Percentiles rank a stretch among this genome's conserved stretches.
Evolutionary conservation across 2,888 invertebrate genomes (phyloP).

Genomic region (Phalangium opilio): DNA sequence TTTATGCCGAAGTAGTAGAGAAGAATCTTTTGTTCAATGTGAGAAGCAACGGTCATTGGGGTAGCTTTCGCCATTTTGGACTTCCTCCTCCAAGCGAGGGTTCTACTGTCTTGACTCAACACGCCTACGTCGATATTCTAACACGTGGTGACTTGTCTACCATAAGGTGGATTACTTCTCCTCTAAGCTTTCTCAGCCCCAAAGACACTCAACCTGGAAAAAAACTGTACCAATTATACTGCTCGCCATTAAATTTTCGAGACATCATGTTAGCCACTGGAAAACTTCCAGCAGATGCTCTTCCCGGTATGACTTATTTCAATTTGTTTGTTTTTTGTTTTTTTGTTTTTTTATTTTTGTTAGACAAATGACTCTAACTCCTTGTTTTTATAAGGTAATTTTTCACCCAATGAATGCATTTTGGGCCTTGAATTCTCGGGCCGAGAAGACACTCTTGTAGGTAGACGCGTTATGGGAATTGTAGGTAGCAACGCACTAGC

Average conservation of each 20-base stretch:
- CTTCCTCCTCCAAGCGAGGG: no score
- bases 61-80: slow-evolving; percentile 32
- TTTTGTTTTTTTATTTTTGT: no score
- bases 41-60: slow-evolving; percentile 35
- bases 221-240: slow-evolving; percentile 59
- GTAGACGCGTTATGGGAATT: slow-evolving; percentile 80
- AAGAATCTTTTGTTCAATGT: slow-evolving; percentile 77
- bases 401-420: slow-evolving; percentile 64
- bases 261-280: slow-evolving; percentile 97
- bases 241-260: slow-evolving; percentile 90
- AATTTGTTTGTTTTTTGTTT: no score
- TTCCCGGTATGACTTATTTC: slow-evolving; percentile 56
- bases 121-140: slow-evolving; percentile 87
- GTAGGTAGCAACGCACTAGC: slow-evolving; percentile 78
- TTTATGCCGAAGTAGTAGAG: slow-evolving; percentile 24
- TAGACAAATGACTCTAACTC: no score
- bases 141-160: slow-evolving; percentile 89
- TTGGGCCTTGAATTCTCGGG: slow-evolving; percentile 89
- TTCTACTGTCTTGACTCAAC: slow-evolving; percentile 41
- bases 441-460: slow-evolving; percentile 44
- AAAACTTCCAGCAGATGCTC: slow-evolving; percentile 88
- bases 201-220: slow-evolving; percentile 35
- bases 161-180: slow-evolving; percentile 82
- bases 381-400: no score
- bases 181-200: slow-evolving; percentile 39